Conservation (phyloP, 2,888 invertebrate species). For the Pomacea canaliculata region DNA sequence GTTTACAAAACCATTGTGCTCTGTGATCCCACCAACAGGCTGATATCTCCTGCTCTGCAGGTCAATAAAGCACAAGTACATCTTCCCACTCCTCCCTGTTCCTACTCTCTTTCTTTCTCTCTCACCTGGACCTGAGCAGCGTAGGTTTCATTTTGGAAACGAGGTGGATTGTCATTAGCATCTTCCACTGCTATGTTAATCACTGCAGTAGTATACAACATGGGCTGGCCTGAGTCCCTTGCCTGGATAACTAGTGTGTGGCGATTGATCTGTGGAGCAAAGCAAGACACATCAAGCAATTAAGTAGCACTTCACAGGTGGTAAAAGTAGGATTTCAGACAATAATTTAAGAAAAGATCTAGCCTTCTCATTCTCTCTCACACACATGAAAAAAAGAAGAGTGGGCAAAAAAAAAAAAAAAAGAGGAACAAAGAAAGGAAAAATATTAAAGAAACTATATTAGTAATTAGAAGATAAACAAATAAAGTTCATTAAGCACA, state of each 20-base stretch:
- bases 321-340: too few species aligned
- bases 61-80: background rate
- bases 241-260: conserved; percentile 90
- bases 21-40: conserved; percentile 7
- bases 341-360: too few species aligned
- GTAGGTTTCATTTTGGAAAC: conserved; percentile 80
- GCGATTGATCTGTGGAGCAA: conserved; percentile 70
- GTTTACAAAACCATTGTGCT: too few species aligned
- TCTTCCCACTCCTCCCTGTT: background rate
- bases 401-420: too few species aligned
- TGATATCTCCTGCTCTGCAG: background rate
- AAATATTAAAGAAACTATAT: too few species aligned
- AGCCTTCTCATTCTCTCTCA: too few species aligned
- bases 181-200: conserved; percentile 89
- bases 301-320: too few species aligned
- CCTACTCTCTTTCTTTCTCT: background rate
- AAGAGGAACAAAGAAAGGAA: too few species aligned
- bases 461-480: too few species aligned
- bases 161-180: conserved; percentile 91
- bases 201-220: conserved; percentile 87
- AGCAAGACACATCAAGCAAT: background rate
- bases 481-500: too few species aligned
- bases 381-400: too few species aligned
- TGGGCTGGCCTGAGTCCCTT: conserved; percentile 88
- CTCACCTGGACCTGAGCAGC: conserved; percentile 71